Conservation (phyloP, 2,888 invertebrate genomes). For the Nowickia ferox region DNA sequence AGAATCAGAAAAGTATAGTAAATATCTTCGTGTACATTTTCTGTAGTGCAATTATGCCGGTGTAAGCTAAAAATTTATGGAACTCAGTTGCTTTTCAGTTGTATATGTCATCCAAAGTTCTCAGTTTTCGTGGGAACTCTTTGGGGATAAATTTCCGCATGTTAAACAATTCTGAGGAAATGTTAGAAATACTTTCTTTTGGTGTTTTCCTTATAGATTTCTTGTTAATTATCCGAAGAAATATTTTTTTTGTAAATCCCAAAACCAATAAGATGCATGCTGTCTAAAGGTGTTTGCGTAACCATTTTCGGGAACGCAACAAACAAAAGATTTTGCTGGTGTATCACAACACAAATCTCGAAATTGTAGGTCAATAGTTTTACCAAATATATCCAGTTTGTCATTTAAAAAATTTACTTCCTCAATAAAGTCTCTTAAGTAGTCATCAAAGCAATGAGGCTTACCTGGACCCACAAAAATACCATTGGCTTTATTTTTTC, state of each 20-base stretch:
- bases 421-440: conserved; percentile 13
- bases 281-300: no score
- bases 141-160: background rate
- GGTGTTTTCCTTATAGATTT: conserved; percentile 15
- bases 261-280: background rate
- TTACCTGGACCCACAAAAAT: no score
- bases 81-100: no score
- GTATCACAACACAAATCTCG: conserved; percentile 41
- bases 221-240: conserved; percentile 20
- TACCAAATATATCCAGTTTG: background rate
- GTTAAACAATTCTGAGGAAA: conserved; percentile 14
- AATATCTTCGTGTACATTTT: conserved; percentile 49
- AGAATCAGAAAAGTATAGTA: conserved; percentile 48
- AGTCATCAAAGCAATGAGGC: background rate
- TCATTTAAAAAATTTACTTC: background rate
- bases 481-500: no score
- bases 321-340: conserved; percentile 45
- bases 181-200: conserved; percentile 30
- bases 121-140: no score
- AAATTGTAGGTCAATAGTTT: conserved; percentile 9
- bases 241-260: conserved; percentile 21
- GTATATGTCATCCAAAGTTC: no score
- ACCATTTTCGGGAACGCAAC: background rate
- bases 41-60: background rate
- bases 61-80: no score